Percentiles rank a stretch among this genome's conserved stretches.
Conservation (phyloP, 1,140 invertebrate species). For the Aleiodes sp. region DNA sequence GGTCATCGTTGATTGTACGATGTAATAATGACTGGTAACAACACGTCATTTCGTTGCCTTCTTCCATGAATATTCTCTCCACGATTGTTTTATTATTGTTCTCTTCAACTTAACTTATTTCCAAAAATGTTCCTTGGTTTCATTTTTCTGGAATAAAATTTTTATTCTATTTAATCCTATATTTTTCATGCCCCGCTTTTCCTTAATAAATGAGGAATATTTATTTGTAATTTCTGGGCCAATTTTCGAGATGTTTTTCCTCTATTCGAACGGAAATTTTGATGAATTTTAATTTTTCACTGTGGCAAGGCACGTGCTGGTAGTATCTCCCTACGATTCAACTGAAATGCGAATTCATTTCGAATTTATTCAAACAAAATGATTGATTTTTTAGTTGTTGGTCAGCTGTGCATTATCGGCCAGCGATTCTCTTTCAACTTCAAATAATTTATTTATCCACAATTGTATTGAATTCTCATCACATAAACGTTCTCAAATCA, state of each 20-base stretch:
- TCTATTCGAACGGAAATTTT: too few species aligned
- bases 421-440: background rate
- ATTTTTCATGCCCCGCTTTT: too few species aligned
- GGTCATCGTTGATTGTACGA: background rate
- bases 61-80: too few species aligned
- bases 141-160: background rate
- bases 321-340: background rate
- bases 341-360: background rate
- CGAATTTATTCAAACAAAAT: too few species aligned
- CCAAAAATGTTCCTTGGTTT: background rate
- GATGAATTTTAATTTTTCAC: background rate
- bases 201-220: background rate
- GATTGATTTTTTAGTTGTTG: too few species aligned
- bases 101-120: background rate
- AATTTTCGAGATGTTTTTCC: too few species aligned
- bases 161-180: too few species aligned
- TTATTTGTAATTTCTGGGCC: too few species aligned
- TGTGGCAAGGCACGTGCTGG: background rate
- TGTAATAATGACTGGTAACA: background rate
- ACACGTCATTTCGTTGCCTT: background rate
- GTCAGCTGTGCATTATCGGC: conserved; percentile 27
- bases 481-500: conserved; percentile 4
- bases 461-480: conserved; percentile 24
- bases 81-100: background rate
- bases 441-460: conserved; percentile 11